Evolutionary conservation across 1,140 invertebrate genomes (phyloP).

Genomic region (Drosophila arawakana): DNA sequence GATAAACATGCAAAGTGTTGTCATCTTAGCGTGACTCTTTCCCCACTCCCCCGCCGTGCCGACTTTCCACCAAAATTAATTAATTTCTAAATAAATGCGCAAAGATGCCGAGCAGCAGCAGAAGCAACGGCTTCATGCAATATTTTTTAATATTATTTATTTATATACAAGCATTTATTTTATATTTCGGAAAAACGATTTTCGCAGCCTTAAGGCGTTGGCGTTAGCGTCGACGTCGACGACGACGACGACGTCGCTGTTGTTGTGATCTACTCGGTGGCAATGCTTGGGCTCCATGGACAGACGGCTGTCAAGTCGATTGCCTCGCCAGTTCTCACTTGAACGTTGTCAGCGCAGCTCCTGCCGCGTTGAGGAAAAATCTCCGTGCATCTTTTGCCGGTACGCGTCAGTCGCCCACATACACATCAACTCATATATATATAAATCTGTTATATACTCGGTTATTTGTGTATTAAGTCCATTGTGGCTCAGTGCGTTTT

Average conservation of each 20-base stretch:
- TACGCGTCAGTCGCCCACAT: conserved; percentile 35
- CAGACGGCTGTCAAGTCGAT: conserved; percentile 70
- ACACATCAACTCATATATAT: background rate
- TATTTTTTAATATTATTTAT: conserved; percentile 67
- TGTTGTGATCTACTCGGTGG: conserved; percentile 22
- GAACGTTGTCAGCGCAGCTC: conserved; percentile 64
- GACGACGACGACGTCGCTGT: conserved; percentile 9
- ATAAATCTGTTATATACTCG: conserved; percentile 22
- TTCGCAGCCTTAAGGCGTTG: conserved; percentile 37
- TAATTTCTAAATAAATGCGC: conserved; percentile 58
- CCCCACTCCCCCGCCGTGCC: background rate
- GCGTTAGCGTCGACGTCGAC: conserved; percentile 28
- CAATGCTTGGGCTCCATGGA: conserved; percentile 66
- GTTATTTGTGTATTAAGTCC: conserved; percentile 35
- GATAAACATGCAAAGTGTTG: conserved; percentile 55
- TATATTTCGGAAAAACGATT: conserved; percentile 73
- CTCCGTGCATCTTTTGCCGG: conserved; percentile 42
- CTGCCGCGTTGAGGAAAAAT: conserved; percentile 46
- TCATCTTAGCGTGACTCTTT: conserved; percentile 5
- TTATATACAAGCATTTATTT: conserved; percentile 61
- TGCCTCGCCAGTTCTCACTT: conserved; percentile 68
- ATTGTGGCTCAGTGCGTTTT: conserved; percentile 66
- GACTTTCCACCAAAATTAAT: conserved; percentile 48
- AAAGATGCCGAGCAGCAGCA: conserved; percentile 14
- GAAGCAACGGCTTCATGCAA: conserved; percentile 62